Evolutionary conservation across 2,888 invertebrate species (phyloP).

Genomic region (Lamellibrachia satsuma): DNA sequence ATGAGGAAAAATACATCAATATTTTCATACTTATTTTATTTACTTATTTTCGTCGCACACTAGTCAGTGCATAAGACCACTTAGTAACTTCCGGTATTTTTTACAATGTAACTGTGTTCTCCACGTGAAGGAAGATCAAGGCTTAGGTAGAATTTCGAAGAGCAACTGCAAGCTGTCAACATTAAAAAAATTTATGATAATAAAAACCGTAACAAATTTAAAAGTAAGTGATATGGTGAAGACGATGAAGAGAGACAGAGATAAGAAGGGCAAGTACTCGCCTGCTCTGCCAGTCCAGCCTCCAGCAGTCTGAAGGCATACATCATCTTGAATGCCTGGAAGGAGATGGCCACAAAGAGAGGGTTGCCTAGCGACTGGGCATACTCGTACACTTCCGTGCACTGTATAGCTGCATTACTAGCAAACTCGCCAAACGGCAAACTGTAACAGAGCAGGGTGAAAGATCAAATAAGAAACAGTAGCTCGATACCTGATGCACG

Average conservation of each 20-base stretch:
- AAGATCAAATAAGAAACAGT: not conserved
- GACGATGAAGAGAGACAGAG: not conserved
- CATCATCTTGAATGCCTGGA: constrained; percentile 87
- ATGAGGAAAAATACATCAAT: too few relatives aligned
- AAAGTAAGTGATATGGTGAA: too few relatives aligned
- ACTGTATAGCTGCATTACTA: constrained; percentile 85
- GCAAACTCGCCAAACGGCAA: constrained; percentile 70
- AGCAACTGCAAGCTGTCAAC: too few relatives aligned
- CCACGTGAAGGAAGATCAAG: too few relatives aligned
- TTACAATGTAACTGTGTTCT: too few relatives aligned
- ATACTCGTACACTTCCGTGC: constrained; percentile 95
- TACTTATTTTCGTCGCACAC: too few relatives aligned
- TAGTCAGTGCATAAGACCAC: too few relatives aligned
- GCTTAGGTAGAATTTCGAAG: too few relatives aligned
- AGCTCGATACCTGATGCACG: not conserved
- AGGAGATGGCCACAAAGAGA: constrained; percentile 77
- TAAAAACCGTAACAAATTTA: too few relatives aligned
- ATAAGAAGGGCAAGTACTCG: constrained; percentile 32
- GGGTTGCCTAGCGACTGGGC: constrained; percentile 83
- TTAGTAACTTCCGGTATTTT: too few relatives aligned
- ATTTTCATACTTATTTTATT: too few relatives aligned
- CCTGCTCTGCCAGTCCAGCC: constrained; percentile 80
- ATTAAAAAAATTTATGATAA: too few relatives aligned
- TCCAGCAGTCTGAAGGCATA: constrained; percentile 82
- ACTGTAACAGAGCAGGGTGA: constrained; percentile 38